phyloP scores from a whole-genome alignment of 2,113 vertebrate species.

The Ascaphus truei region DNA sequence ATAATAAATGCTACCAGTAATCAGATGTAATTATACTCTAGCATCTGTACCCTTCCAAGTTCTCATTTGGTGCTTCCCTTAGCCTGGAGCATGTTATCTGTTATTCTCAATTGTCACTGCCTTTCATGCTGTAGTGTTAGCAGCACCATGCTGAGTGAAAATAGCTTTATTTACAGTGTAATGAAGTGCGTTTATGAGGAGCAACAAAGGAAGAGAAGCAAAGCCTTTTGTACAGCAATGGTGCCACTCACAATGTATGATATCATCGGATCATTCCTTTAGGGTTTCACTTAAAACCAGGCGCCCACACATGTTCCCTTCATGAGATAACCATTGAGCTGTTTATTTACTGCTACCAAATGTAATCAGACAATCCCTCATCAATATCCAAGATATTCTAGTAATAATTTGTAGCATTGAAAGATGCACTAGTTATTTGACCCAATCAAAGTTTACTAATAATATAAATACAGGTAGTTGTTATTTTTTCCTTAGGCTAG shows the following conservation, averaged over 20 bases:
- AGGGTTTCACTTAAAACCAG: no score
- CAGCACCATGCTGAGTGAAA: constrained; percentile 12
- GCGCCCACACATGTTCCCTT: no score
- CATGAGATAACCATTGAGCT: no score
- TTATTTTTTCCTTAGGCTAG: no score
- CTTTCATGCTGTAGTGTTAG: not conserved
- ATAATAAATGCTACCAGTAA: constrained; percentile 1
- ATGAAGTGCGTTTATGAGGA: constrained; percentile 27
- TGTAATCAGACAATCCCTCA: not conserved
- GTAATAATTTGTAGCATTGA: no score
- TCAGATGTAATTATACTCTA: constrained; percentile 20
- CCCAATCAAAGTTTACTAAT: no score
- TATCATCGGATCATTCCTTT: no score
- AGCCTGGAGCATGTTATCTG: constrained; percentile 15
- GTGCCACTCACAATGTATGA: not conserved
- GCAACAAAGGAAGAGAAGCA: constrained; percentile 21
- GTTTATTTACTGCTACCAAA: no score
- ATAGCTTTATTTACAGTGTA: constrained; percentile 27
- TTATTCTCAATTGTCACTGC: constrained; percentile 3
- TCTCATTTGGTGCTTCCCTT: not conserved
- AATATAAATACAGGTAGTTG: no score
- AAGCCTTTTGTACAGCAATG: not conserved
- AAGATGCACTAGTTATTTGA: no score
- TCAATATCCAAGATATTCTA: not conserved
- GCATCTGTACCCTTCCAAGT: not conserved